Evolutionary conservation across 1,140 invertebrate genomes (phyloP), one percentile per base, ranked within the genome.

Genomic region (Odontomachus brunneus): DNA sequence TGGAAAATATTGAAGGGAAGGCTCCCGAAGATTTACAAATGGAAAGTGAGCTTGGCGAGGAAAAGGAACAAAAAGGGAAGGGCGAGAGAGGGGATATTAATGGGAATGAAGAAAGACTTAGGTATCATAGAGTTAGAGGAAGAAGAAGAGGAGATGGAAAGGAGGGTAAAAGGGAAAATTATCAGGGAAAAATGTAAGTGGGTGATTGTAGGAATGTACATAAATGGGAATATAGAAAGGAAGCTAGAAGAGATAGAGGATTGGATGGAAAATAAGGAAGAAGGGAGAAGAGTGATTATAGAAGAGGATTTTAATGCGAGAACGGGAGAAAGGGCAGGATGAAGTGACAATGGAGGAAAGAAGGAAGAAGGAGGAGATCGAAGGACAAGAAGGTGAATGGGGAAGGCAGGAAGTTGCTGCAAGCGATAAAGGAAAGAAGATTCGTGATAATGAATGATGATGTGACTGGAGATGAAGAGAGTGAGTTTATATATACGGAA

Each of bases 41-140:
- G 17, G 49, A 53, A 17, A 17, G 11, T 53, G 17, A 11, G 17
- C 11, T 53, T 11, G 49, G 49, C 49, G 17, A 53, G 49, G 17
- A 53, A 53, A 17, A 17, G 17, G 49, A 53, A 53, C 4, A 85
- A 76, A 53, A 82, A 55, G 53, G 71, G 53, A 55, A 75, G 71
- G 49, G 44, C 9, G 22, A 59, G 17, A 49, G 48, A 49, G n/a
- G 38, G 53, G 38, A 75, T 67, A 22, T 57, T 51, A 0, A 85
- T 81, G 15, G 19, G 26, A 17, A 26, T 49, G 24, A 14, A 49
- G 49, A 51, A 76, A 53, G 51, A 66, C 22, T 12, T 26, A 73
- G 67, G 29, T 72, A 57, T 81, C 75, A 12, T 53, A 12, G 11
- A 17, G 49, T 17, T 11, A 53, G 17, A 53, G 49, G 11, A 53